Base-by-base conservation (phyloP, 2,888 invertebrate genomes). In the Leptopilina myrica region DNA sequence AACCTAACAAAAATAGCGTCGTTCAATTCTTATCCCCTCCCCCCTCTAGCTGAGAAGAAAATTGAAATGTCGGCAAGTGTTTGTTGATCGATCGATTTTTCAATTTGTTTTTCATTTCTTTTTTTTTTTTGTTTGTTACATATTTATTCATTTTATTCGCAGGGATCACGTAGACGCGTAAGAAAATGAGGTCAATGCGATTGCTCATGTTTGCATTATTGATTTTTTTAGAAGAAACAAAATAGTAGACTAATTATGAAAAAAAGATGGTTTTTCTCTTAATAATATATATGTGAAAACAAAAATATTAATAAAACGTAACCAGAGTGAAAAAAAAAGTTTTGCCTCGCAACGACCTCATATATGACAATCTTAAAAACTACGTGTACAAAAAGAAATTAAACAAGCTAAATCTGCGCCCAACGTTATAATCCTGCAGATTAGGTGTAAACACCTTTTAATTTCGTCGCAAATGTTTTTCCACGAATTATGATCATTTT, bases 101-200 rank as follows among this genome's bases (percentile, higher is more conserved):
- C 14, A 49, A 49, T 12, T 43, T 43, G 33, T 43, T 43, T 43
- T 43, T 43, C 20, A 20, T 20, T 43, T 49, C 49, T 9, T 9
- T 49, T n/a, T 56, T n/a, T 73, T 56, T 56, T 56, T 56, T 40
- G 7, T 56, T 56, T 40, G 7, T 65, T n/a, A 15, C 46, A 64
- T 9, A 62, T 79, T 82, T 69, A 49, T 9, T 66, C 64, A 62
- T 76, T 66, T 64, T 65, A 78, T 20, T 76, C 46, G 69, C 33
- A 69, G 80, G 81, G 77, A 79, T 77, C 79, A 79, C 67, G 49
- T 78, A 46, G 69, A 76, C 83, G 80, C 79, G 76, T 40, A 40
- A 73, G 56, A 56, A 33, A 7, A 26, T 33, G 33, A 73, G 56
- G 33, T 73, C 73, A 40, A 73, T 26, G 56, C 56, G 73, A 73